Evolutionary conservation across 2,113 vertebrate genomes (phyloP).

Genomic region (Hoplias malabaricus): DNA sequence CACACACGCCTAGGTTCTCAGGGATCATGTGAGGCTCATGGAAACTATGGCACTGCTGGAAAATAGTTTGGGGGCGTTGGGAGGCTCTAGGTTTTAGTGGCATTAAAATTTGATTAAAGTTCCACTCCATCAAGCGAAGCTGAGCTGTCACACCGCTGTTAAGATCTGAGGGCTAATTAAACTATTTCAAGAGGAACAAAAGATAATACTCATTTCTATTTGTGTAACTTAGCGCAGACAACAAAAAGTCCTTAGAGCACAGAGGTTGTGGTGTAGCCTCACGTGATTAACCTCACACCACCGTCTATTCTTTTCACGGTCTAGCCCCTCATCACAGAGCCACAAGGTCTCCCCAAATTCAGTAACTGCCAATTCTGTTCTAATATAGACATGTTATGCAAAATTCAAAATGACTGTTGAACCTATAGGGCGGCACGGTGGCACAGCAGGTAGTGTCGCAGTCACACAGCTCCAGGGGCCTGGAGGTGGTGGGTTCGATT

Average conservation of each 20-base stretch:
- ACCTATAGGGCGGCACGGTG: too few species aligned
- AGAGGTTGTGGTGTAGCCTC: neutral
- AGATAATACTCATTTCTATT: conserved; percentile 43
- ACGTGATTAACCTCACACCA: conserved; percentile 2
- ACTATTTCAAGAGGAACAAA: conserved; percentile 48
- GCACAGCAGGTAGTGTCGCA: too few species aligned
- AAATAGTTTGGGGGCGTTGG: conserved; percentile 30
- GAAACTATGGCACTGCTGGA: conserved; percentile 18
- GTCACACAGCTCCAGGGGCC: too few species aligned
- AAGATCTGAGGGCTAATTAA: conserved; percentile 35
- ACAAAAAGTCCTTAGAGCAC: neutral
- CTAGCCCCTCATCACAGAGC: conserved; percentile 17
- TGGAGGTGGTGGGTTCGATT: too few species aligned
- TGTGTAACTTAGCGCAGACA: conserved; percentile 17
- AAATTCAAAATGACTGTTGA: neutral
- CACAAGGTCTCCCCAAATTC: too few species aligned
- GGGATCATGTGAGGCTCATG: conserved; percentile 11
- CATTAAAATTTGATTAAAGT: conserved; percentile 48
- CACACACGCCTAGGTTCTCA: neutral
- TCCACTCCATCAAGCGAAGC: conserved; percentile 35
- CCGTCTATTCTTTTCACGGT: neutral
- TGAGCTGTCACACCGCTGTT: conserved; percentile 17
- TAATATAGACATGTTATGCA: too few species aligned
- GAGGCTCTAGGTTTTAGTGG: conserved; percentile 28
- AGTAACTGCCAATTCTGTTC: too few species aligned